Evolutionary conservation across 2,797 vertebrate genomes (phyloP).

Genomic region (Miichthys miiuy): DNA sequence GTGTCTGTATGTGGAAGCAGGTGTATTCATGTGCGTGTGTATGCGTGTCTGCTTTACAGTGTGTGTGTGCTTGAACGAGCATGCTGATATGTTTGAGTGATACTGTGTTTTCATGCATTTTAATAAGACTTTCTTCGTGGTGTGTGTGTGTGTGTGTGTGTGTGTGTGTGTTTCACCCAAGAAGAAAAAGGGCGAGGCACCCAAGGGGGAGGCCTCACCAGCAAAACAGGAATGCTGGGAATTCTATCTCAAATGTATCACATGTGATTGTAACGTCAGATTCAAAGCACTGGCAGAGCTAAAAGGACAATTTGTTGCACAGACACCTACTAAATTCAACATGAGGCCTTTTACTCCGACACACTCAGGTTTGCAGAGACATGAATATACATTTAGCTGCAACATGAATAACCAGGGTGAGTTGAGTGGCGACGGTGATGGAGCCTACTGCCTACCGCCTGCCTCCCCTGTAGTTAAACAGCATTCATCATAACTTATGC

Average conservation of each 20-base stretch:
- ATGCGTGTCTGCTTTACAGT: neutral
- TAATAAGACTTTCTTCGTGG: slow-evolving; percentile 29
- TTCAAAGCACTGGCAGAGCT: slow-evolving; percentile 12
- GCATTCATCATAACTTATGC: slow-evolving; percentile 71
- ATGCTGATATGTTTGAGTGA: slow-evolving; percentile 21
- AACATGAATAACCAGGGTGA: slow-evolving; percentile 45
- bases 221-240: slow-evolving; percentile 46
- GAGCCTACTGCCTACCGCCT: slow-evolving; percentile 13
- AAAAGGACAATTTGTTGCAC: slow-evolving; percentile 9
- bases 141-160: neutral
- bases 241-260: slow-evolving; percentile 36
- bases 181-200: slow-evolving; percentile 1
- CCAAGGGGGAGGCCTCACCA: slow-evolving; percentile 3
- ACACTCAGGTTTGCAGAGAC: slow-evolving; percentile 35
- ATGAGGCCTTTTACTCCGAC: slow-evolving; percentile 22
- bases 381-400: slow-evolving; percentile 54
- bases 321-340: slow-evolving; percentile 8
- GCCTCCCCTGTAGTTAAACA: slow-evolving; percentile 72
- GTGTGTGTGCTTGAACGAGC: slow-evolving; percentile 4
- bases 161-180: neutral
- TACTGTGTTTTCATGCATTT: slow-evolving; percentile 44
- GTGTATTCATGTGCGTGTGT: slow-evolving; percentile 13
- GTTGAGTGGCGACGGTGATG: slow-evolving; percentile 38
- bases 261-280: slow-evolving; percentile 4
- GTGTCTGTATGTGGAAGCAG: neutral